Evolutionary conservation across 2,113 vertebrate species (phyloP).

Genomic region (Neotoma lepida): DNA sequence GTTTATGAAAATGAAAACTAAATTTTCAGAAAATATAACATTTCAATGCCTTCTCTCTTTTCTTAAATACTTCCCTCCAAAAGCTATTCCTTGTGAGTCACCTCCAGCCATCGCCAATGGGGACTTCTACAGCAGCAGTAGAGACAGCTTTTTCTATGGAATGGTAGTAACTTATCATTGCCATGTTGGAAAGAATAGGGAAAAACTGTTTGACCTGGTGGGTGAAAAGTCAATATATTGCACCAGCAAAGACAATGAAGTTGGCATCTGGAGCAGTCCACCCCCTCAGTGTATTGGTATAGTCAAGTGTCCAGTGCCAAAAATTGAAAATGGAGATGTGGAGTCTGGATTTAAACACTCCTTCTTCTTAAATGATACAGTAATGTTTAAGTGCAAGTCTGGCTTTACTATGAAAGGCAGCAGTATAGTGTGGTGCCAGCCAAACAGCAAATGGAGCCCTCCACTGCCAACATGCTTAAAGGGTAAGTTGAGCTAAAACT

Average conservation of each 20-base stretch:
- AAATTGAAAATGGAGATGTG: slow-evolving; percentile 72
- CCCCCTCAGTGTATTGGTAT: slow-evolving; percentile 52
- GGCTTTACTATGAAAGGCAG: slow-evolving; percentile 77
- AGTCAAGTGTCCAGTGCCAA: slow-evolving; percentile 69
- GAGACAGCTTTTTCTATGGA: slow-evolving; percentile 74
- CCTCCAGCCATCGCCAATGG: slow-evolving; percentile 80
- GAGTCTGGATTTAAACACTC: slow-evolving; percentile 61
- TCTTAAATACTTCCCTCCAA: not conserved
- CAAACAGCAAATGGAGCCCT: slow-evolving; percentile 76
- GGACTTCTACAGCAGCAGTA: slow-evolving; percentile 54
- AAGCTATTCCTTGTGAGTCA: slow-evolving; percentile 79
- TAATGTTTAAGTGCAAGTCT: slow-evolving; percentile 76
- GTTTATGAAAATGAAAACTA: slow-evolving; percentile 22
- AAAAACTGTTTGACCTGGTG: slow-evolving; percentile 61
- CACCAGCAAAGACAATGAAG: slow-evolving; percentile 74
- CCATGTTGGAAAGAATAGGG: not conserved
- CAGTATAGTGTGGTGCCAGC: slow-evolving; percentile 67
- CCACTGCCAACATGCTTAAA: slow-evolving; percentile 74
- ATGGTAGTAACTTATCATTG: slow-evolving; percentile 76
- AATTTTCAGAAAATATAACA: slow-evolving; percentile 31
- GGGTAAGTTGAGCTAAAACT: slow-evolving; percentile 74
- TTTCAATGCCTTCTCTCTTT: slow-evolving; percentile 29
- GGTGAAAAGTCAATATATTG: slow-evolving; percentile 80
- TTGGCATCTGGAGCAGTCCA: slow-evolving; percentile 80
- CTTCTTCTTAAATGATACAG: slow-evolving; percentile 70